Percentiles rank a stretch among this genome's conserved stretches.
phyloP scores from a whole-genome alignment of 1,140 invertebrate genomes.

The Meteorus sp. region DNA sequence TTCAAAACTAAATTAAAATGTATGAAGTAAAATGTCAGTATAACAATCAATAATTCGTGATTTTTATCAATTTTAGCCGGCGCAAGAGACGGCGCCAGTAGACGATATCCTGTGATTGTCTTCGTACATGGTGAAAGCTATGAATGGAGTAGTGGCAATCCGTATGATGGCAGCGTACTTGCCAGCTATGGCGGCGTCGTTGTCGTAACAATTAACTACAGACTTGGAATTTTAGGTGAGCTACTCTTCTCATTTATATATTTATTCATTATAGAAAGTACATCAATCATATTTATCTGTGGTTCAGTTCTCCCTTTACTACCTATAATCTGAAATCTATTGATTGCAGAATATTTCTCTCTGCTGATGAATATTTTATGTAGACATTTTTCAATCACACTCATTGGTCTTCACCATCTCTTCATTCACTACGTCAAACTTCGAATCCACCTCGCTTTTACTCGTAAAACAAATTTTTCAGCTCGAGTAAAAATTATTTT shows the following conservation, averaged over 20 bases:
- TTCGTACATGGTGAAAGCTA: constrained; percentile 96
- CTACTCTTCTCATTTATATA: constrained; percentile 28
- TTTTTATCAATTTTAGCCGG: constrained; percentile 67
- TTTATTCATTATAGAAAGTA: no score
- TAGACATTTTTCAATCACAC: no score
- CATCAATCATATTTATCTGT: background rate
- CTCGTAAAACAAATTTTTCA: no score
- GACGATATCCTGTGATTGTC: constrained; percentile 84
- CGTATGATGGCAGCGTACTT: constrained; percentile 91
- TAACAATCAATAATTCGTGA: constrained; percentile 38
- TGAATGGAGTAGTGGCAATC: constrained; percentile 95
- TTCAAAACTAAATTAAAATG: background rate
- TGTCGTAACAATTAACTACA: constrained; percentile 96
- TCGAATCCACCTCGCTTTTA: no score
- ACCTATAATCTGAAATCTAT: no score
- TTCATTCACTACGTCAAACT: no score
- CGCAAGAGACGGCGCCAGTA: constrained; percentile 64
- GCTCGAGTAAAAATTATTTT: no score
- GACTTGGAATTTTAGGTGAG: constrained; percentile 93
- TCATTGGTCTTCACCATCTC: no score
- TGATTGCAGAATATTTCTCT: no score
- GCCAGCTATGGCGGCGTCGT: constrained; percentile 91
- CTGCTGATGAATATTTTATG: no score
- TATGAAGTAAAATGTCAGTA: constrained; percentile 23
- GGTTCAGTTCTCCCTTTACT: no score